A percentile compares a stretch with the other conserved stretches of the same genome.
phyloP scores from a whole-genome alignment of 1,140 invertebrate genomes.

The Bacillus rossius region DNA sequence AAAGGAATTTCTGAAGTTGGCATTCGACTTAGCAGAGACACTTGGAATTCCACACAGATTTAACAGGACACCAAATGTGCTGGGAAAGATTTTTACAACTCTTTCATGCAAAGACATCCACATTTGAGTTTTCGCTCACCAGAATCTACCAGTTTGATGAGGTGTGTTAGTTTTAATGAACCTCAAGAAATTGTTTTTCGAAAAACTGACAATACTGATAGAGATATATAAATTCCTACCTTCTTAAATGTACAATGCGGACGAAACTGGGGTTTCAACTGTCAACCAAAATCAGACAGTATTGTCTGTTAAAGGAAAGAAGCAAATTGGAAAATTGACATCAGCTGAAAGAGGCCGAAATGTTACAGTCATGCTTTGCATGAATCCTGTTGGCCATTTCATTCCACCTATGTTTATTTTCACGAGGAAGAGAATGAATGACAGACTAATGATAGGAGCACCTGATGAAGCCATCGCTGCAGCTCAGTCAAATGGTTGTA shows the following conservation, averaged over 20 bases:
- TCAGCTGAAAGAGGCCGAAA: conserved; percentile 41
- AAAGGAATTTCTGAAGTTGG: background rate
- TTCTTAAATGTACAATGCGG: conserved; percentile 39
- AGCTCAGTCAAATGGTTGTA: conserved; percentile 26
- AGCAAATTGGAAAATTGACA: conserved; percentile 39
- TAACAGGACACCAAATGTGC: conserved; percentile 10
- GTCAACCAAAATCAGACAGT: conserved; percentile 27
- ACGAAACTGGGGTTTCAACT: conserved; percentile 37
- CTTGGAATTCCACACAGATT: conserved; percentile 8
- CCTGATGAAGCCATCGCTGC: conserved; percentile 17
- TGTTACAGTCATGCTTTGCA: conserved; percentile 36
- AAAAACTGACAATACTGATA: conserved; percentile 24
- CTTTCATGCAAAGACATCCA: conserved; percentile 40
- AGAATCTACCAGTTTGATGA: conserved; percentile 37
- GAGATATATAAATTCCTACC: conserved; percentile 29
- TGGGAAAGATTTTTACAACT: conserved; percentile 34
- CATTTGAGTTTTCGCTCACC: conserved; percentile 34
- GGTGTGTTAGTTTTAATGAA: conserved; percentile 36
- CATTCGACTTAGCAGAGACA: conserved; percentile 8
- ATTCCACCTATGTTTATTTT: conserved; percentile 40
- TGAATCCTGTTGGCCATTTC: conserved; percentile 30
- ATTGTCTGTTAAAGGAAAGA: conserved; percentile 32
- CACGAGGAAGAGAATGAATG: conserved; percentile 24
- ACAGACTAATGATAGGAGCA: conserved; percentile 12
- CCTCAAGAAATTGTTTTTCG: conserved; percentile 31